These are phyloP conservation scores for Galleria mellonella DNA, from an alignment of 1,140 invertebrate species.

Conservation along the genomic window DNA sequence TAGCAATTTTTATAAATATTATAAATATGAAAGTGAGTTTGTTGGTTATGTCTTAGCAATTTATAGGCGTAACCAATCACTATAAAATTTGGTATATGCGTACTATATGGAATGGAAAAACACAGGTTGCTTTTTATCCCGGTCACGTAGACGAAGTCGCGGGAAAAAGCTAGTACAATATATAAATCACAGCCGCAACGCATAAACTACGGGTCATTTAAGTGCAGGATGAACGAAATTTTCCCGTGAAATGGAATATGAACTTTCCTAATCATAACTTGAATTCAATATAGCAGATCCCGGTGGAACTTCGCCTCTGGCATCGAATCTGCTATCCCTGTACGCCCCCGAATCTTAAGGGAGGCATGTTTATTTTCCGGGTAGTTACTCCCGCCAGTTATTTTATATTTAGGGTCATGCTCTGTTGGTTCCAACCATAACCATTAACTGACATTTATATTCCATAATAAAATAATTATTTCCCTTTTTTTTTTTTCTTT, in stretches of 20 bases:
- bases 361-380: constrained; percentile 48
- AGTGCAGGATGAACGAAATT: constrained; percentile 6
- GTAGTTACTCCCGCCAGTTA: constrained; percentile 30
- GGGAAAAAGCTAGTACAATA: not conserved
- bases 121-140: not conserved
- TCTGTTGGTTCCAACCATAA: not conserved
- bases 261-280: constrained; percentile 40
- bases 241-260: constrained; percentile 19
- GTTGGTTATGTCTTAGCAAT: too few species aligned
- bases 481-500: too few species aligned
- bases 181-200: not conserved
- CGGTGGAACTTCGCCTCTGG: constrained; percentile 32
- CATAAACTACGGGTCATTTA: constrained; percentile 1
- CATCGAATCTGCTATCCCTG: constrained; percentile 28
- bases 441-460: not conserved
- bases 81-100: too few species aligned
- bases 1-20: too few species aligned
- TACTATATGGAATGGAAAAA: too few species aligned
- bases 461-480: not conserved
- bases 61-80: too few species aligned
- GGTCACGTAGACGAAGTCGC: not conserved
- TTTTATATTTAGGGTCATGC: not conserved
- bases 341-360: constrained; percentile 28
- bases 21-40: not conserved
- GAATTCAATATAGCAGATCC: constrained; percentile 42